Base-by-base conservation (phyloP, 1,140 invertebrate genomes). In the Neodiprion fabricii region DNA sequence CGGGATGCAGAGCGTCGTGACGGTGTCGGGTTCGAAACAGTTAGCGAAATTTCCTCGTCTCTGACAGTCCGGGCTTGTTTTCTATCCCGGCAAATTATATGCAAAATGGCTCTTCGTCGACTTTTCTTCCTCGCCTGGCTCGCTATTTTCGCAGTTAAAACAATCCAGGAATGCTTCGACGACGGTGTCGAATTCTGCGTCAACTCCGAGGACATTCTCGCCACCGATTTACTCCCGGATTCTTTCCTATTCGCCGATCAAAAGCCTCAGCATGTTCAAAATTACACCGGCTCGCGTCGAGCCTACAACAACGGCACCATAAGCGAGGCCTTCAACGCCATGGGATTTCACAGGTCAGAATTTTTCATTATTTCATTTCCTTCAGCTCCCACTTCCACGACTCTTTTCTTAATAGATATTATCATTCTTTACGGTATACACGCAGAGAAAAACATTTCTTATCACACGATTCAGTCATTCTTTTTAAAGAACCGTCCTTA, bases 311-410 rank as follows among this genome's bases (percentile, higher is more conserved):
- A 91, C 80, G 92, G 92, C 8, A 89, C 89, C 3, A 90, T 92
- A 10, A 83, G 88, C 61, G 88, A 88, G 9, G 92, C 92, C 0
- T 83, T 92, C 14, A 86, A 88, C 40, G 90, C 90, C 11, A 90
- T 93, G 86, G 84, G 86, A 76, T 93, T 89, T 85, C 92, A 93
- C 81, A 92, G 92, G 92, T 92, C 87, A 79, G 21, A 48, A 50
- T 72, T 11, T 40, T 72, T 71, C 23, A 50, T 49, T 71, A 68
- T 49, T 50, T 71, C 47, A 73, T 68, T 9, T 47, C 28, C 50
- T 76, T 40, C 70, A 69, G 40, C 49, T 4, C 14, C 28, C 50
- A 75, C 47, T 12, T 48, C 23, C 17, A 21, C 17, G 17, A 21
- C 17, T 21, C 17, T 21, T 21, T 21, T 21, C 48, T 11, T 23